phyloP scores from a whole-genome alignment of 2,797 vertebrate genomes.

The Uromys caudimaculatus region DNA sequence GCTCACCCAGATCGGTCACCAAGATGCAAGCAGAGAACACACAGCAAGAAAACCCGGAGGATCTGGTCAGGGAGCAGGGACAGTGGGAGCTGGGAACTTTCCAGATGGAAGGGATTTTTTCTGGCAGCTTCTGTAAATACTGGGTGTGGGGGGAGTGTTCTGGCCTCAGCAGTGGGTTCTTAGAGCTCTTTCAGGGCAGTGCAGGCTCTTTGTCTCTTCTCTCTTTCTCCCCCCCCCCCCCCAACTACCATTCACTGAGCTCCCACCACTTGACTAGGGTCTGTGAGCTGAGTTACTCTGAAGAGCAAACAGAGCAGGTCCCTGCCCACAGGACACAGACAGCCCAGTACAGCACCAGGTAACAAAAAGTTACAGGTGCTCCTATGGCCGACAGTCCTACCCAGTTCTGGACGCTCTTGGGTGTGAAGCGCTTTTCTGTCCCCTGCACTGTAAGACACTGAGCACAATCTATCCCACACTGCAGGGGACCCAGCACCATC shows the following conservation, averaged over 20 bases:
- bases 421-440: not conserved
- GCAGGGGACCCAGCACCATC: not conserved
- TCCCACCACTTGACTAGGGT: too few relatives aligned
- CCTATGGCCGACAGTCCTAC: not conserved
- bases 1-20: accelerated
- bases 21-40: not conserved
- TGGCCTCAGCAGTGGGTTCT: not conserved
- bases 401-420: too few relatives aligned
- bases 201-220: accelerated
- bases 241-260: not conserved
- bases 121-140: not conserved
- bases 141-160: not conserved
- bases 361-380: not conserved
- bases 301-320: not conserved
- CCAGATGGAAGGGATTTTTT: not conserved
- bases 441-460: not conserved
- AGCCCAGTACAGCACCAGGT: not conserved
- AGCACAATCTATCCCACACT: not conserved
- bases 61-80: not conserved
- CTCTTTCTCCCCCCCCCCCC: not conserved
- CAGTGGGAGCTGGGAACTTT: not conserved
- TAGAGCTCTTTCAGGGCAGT: not conserved
- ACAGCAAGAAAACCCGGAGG: not conserved
- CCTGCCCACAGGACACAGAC: not conserved
- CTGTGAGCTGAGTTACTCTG: not conserved